A percentile compares a stretch with the other conserved stretches of the same genome.
Conservation (phyloP, 2,797 vertebrate species). For the Nyctalus aviator region DNA sequence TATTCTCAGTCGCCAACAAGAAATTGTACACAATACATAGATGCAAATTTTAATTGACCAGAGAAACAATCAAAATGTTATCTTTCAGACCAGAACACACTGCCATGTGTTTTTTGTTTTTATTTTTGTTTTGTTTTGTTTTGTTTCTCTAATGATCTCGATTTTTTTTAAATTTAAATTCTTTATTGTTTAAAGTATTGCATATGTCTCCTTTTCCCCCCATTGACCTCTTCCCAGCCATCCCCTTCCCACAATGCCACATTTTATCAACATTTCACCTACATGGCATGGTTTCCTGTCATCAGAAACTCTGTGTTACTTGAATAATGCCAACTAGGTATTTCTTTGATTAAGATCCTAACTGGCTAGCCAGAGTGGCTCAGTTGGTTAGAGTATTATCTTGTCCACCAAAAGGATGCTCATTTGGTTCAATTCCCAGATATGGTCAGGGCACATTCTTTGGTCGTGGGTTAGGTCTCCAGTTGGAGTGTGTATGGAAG, state of each 20-base stretch:
- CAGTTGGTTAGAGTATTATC: not conserved
- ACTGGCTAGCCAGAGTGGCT: not conserved
- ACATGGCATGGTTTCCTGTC: not conserved
- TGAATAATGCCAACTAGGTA: not conserved
- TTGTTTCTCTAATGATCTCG: no score
- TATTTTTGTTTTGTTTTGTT: no score
- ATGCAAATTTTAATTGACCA: not conserved
- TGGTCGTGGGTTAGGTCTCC: not conserved
- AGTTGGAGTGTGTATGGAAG: not conserved
- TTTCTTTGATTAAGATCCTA: not conserved
- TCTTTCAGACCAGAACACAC: not conserved
- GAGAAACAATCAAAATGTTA: not conserved
- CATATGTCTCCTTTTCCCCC: no score
- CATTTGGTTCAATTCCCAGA: not conserved
- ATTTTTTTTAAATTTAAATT: no score
- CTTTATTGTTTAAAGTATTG: no score
- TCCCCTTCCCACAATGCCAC: fast-evolving
- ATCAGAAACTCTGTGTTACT: no score
- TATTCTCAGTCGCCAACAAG: not conserved
- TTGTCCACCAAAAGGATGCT: not conserved
- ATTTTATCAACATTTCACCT: not conserved
- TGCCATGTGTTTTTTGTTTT: not conserved
- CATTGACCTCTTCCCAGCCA: no score
- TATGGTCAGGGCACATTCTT: not conserved
- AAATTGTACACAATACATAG: not conserved